phyloP scores from a whole-genome alignment of 2,113 vertebrate species.

The Carlito syrichta region DNA sequence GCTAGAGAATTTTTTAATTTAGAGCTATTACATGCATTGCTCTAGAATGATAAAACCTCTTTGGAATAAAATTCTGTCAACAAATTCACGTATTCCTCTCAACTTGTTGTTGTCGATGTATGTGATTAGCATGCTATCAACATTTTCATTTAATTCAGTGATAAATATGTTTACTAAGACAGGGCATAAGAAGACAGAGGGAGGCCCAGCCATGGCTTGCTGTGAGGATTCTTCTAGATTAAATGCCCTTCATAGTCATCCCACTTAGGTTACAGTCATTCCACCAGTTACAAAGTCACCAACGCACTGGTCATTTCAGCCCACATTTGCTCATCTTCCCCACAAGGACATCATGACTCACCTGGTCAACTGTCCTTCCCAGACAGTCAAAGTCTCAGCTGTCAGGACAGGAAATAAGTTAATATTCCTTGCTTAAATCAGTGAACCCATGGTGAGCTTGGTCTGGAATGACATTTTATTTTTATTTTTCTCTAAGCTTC shows the following conservation, averaged over 20 bases:
- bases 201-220: not conserved
- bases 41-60: not conserved
- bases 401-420: constrained; percentile 39
- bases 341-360: not conserved
- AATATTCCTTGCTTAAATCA: not conserved
- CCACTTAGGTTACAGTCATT: not conserved
- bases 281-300: not conserved
- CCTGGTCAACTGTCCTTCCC: not conserved
- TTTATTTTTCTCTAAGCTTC: not conserved
- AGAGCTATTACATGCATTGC: not conserved
- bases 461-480: not conserved
- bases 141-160: not conserved
- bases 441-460: not conserved
- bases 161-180: not conserved
- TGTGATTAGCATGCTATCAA: not conserved
- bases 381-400: constrained; percentile 8
- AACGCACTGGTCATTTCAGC: not conserved
- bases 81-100: not conserved
- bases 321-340: not conserved
- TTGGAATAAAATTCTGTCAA: not conserved
- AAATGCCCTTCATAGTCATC: too few relatives aligned
- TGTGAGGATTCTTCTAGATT: not conserved
- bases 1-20: not conserved
- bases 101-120: not conserved
- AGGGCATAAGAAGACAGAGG: not conserved